Evolutionary conservation across 2,113 vertebrate genomes (phyloP).

Genomic region (Rhinoptilus africanus): DNA sequence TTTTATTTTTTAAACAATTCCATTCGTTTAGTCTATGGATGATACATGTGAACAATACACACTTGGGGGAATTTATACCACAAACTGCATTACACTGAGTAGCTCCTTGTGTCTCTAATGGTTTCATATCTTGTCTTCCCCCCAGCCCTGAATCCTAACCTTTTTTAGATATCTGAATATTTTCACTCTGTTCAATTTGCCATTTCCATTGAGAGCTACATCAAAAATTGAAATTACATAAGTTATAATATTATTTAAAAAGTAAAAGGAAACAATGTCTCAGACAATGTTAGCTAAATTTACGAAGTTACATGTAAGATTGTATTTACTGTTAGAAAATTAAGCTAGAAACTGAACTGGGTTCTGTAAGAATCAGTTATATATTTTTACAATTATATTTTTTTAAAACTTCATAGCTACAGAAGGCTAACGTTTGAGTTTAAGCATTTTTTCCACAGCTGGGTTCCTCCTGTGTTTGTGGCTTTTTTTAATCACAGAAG

Average conservation of each 20-base stretch:
- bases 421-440: background rate
- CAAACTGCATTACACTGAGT: background rate
- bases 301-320: background rate
- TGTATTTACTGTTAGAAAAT: background rate
- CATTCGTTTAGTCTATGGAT: background rate
- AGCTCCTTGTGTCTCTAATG: background rate
- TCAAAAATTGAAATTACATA: background rate
- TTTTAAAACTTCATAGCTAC: background rate
- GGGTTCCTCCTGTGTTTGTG: background rate
- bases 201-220: background rate
- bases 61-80: background rate
- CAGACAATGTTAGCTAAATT: background rate
- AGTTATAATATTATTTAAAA: background rate
- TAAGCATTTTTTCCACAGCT: background rate
- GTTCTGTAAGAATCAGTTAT: background rate
- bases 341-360: background rate
- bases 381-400: background rate
- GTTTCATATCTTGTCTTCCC: background rate
- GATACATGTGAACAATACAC: background rate
- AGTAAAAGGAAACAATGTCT: background rate
- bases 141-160: background rate
- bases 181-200: background rate
- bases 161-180: background rate
- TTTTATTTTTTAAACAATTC: background rate
- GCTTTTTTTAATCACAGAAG: background rate